Percentiles rank a stretch among this genome's conserved stretches.
phyloP scores from a whole-genome alignment of 2,797 vertebrate species.

The Borostomias antarcticus region DNA sequence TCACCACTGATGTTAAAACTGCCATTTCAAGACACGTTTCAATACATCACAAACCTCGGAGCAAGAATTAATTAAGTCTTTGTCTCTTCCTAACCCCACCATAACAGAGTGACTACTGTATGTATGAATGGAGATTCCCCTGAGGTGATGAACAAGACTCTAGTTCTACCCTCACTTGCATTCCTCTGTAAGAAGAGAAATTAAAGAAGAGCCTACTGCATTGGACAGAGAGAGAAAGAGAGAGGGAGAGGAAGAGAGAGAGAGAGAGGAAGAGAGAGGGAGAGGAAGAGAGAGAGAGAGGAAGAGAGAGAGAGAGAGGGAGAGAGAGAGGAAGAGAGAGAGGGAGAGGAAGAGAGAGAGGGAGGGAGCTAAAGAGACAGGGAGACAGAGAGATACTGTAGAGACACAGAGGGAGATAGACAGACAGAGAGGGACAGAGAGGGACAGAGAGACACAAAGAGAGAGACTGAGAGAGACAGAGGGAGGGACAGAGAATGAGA shows the following conservation, averaged over 20 bases:
- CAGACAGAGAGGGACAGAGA: background rate
- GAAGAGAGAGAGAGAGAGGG: conserved; percentile 1
- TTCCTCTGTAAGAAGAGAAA: background rate
- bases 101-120: background rate
- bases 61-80: too few species aligned
- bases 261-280: conserved; percentile 1
- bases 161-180: conserved; percentile 13
- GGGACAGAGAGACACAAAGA: background rate
- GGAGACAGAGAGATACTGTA: background rate
- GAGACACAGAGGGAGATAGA: background rate
- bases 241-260: background rate
- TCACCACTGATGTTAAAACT: too few species aligned
- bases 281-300: background rate
- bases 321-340: background rate
- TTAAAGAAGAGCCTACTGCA: conserved; percentile 12
- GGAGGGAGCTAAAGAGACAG: background rate
- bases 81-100: too few species aligned
- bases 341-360: background rate
- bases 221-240: too few species aligned
- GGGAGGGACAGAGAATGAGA: background rate
- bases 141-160: conserved; percentile 10
- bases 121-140: background rate
- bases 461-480: background rate
- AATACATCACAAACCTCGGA: too few species aligned
- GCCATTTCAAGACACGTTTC: too few species aligned